These are phyloP conservation scores for Mythimna impura DNA, from an alignment of 2,888 invertebrate species.

Conservation along the genomic window DNA sequence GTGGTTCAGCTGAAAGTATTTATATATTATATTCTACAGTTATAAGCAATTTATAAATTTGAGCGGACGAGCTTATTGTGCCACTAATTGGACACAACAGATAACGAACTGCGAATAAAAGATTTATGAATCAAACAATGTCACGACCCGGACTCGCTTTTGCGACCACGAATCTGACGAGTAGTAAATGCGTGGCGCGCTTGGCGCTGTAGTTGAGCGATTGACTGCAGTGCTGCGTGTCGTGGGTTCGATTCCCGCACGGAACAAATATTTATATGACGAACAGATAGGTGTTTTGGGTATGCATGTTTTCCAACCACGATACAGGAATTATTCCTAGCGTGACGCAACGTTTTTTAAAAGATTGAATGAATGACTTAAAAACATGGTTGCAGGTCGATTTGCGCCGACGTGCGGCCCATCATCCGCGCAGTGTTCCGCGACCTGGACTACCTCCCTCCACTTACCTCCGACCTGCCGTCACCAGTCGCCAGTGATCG, in stretches of 20 bases:
- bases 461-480: constrained; percentile 55
- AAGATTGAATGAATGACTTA: too few species aligned
- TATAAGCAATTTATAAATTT: not conserved
- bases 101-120: not conserved
- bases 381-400: constrained; percentile 55
- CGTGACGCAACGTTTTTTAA: too few species aligned
- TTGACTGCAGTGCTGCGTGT: too few species aligned
- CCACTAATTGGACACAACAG: not conserved
- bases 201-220: too few species aligned
- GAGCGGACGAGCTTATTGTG: not conserved
- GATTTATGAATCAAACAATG: not conserved
- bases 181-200: too few species aligned
- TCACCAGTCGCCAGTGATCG: not conserved
- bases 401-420: constrained; percentile 76
- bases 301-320: too few species aligned
- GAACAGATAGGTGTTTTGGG: too few species aligned
- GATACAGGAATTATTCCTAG: too few species aligned
- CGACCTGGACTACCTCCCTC: constrained; percentile 72
- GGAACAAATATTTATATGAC: too few species aligned
- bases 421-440: constrained; percentile 79
- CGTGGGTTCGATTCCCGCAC: too few species aligned
- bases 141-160: not conserved
- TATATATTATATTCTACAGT: too few species aligned
- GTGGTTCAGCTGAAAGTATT: not conserved
- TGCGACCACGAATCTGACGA: not conserved